Percentiles rank a stretch among this genome's conserved stretches.
These are phyloP conservation scores for Epinotia ramella DNA, from an alignment of 2,888 invertebrate species.

Conservation along the genomic window DNA sequence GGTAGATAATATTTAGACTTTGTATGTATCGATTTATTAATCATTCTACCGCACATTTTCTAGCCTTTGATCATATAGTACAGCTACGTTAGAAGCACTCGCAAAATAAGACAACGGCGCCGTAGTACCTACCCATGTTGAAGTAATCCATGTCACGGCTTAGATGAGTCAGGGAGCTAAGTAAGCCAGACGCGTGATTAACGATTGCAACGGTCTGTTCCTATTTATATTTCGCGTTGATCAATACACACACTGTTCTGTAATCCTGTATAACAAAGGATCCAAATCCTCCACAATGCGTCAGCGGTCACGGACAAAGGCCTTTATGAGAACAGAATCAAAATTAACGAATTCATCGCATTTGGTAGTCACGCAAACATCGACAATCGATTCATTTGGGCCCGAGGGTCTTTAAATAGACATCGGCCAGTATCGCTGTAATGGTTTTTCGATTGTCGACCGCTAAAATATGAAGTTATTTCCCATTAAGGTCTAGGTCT, in stretches of 20 bases:
- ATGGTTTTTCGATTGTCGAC: constrained; percentile 73
- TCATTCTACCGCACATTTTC: neutral
- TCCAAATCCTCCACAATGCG: constrained; percentile 31
- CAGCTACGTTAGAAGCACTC: constrained; percentile 5
- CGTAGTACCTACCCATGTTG: constrained; percentile 13
- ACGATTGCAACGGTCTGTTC: constrained; percentile 16
- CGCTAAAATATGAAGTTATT: constrained; percentile 57
- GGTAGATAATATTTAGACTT: too few relatives aligned
- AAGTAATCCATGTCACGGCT: constrained; percentile 18
- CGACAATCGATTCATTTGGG: constrained; percentile 62
- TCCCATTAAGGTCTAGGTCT: constrained; percentile 33
- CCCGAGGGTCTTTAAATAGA: constrained; percentile 70
- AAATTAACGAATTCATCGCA: constrained; percentile 51
- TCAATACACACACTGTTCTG: constrained; percentile 35
- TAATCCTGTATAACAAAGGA: constrained; percentile 34
- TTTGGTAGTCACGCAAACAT: constrained; percentile 67
- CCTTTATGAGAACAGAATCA: constrained; percentile 47
- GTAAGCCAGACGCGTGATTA: constrained; percentile 33
- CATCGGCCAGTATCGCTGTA: constrained; percentile 63
- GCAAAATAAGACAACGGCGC: constrained; percentile 11
- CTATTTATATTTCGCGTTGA: constrained; percentile 29
- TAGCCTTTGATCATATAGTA: constrained; percentile 3
- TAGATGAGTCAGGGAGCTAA: constrained; percentile 28
- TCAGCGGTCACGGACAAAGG: constrained; percentile 39
- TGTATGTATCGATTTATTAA: neutral